These are phyloP conservation scores for Pseudomyrmex cubaensis DNA, from an alignment of 1,140 invertebrate species.

Conservation along the genomic window DNA sequence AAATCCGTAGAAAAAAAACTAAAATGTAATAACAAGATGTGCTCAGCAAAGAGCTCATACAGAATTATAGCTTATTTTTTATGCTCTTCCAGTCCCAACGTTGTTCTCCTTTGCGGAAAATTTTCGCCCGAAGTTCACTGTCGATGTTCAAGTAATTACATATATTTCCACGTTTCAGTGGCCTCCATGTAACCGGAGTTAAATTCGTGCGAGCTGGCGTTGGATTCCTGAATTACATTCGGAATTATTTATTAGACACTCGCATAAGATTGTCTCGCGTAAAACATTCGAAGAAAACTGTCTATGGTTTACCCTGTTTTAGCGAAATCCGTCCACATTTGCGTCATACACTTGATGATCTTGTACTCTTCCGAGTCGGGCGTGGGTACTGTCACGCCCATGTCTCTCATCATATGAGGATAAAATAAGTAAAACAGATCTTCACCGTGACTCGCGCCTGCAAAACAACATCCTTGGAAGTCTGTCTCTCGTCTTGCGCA, in stretches of 20 bases:
- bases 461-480: constrained; percentile 3
- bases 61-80: constrained; percentile 61
- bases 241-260: constrained; percentile 32
- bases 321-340: constrained; percentile 75
- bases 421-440: constrained; percentile 76
- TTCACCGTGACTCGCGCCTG: constrained; percentile 76
- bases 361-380: constrained; percentile 31
- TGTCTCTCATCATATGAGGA: neutral
- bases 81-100: constrained; percentile 59
- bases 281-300: neutral
- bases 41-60: neutral
- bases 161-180: constrained; percentile 29
- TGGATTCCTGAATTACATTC: constrained; percentile 63
- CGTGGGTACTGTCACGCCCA: neutral
- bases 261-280: constrained; percentile 10
- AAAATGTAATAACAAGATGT: neutral
- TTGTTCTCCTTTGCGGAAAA: constrained; percentile 11
- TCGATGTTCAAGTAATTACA: constrained; percentile 67
- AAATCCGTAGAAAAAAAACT: too few species aligned
- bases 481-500: too few species aligned
- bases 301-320: constrained; percentile 64
- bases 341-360: constrained; percentile 73
- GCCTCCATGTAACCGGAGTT: constrained; percentile 62
- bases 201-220: constrained; percentile 56
- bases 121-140: constrained; percentile 58